Conservation (phyloP, 2,888 invertebrate genomes). For the Clunio marinus region DNA sequence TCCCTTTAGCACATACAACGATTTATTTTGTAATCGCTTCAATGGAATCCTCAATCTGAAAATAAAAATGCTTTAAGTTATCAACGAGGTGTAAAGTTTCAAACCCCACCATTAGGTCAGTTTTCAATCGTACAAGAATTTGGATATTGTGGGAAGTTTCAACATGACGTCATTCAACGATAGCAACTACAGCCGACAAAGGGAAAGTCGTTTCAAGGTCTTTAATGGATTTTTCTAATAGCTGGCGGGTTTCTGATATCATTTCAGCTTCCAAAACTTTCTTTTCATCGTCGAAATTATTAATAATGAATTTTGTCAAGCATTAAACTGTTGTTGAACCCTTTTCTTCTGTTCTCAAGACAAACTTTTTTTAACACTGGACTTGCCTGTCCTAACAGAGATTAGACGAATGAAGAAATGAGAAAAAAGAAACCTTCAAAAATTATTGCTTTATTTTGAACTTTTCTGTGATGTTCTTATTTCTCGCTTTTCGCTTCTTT, state of each 20-base stretch:
- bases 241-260: not conserved
- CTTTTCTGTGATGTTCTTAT: not conserved
- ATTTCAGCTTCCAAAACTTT: not conserved
- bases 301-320: conserved; percentile 17
- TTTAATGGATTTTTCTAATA: not conserved
- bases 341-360: not conserved
- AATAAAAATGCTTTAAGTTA: too few species aligned
- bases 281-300: not conserved
- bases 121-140: too few species aligned
- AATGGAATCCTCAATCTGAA: too few species aligned
- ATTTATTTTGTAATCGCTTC: too few species aligned
- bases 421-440: not conserved
- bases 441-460: conserved; percentile 24
- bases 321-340: not conserved
- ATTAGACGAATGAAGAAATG: conserved; percentile 30
- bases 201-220: too few species aligned
- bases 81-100: too few species aligned
- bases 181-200: too few species aligned
- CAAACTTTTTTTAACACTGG: not conserved
- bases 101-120: too few species aligned
- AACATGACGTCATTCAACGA: too few species aligned
- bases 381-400: not conserved
- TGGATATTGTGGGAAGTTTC: too few species aligned
- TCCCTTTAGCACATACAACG: too few species aligned
- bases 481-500: too few species aligned